Conservation (phyloP, 2,888 invertebrate species). For the Omphaloscelis lunosa region DNA sequence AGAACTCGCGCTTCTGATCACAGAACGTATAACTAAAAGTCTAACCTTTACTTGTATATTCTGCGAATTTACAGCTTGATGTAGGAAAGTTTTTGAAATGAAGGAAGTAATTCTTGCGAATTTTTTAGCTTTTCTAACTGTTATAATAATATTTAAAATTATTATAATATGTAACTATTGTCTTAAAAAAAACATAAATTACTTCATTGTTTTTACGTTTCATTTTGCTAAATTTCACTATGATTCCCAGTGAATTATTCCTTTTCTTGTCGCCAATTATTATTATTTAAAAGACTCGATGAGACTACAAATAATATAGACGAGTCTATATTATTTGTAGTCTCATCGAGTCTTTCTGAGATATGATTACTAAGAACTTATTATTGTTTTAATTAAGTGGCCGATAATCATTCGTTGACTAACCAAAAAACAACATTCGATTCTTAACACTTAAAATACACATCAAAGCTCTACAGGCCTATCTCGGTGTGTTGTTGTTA, state of each 20-base stretch:
- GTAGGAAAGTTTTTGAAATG: too few species aligned
- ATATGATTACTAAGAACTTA: not conserved
- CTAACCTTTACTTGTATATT: too few species aligned
- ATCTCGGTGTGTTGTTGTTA: not conserved
- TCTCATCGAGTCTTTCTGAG: too few species aligned
- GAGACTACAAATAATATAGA: not conserved
- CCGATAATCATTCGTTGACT: not conserved
- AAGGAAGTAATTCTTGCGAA: too few species aligned
- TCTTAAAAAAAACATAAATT: not conserved
- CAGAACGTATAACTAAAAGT: too few species aligned
- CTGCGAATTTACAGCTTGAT: too few species aligned
- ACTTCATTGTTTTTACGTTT: not conserved
- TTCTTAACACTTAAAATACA: too few species aligned
- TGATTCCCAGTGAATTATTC: not conserved
- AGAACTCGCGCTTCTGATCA: too few species aligned
- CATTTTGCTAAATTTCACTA: not conserved
- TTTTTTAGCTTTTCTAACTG: too few species aligned
- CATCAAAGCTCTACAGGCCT: not conserved
- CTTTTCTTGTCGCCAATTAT: not conserved
- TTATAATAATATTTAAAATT: too few species aligned
- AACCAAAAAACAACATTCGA: not conserved
- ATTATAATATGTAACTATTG: too few species aligned
- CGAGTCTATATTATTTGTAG: too few species aligned
- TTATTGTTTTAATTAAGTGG: not conserved
- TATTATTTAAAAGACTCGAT: not conserved